These are phyloP conservation scores for Acleris holmiana DNA, from an alignment of 2,888 invertebrate species.

Conservation along the genomic window DNA sequence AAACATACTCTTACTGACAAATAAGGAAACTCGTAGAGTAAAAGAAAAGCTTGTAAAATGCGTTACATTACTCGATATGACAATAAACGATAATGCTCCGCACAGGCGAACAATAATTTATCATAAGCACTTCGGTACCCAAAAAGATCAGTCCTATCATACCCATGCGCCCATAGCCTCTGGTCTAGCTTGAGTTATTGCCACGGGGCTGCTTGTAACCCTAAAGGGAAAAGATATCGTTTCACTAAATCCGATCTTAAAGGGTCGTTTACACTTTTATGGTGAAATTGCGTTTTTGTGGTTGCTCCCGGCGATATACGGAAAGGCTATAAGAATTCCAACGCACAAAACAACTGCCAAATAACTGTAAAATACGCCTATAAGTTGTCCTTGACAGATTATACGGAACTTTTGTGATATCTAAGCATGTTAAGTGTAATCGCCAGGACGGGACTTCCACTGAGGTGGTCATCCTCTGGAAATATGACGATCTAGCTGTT, in stretches of 20 bases:
- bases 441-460: no score
- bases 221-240: constrained; percentile 38
- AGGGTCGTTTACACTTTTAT: constrained; percentile 34
- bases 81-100: constrained; percentile 7
- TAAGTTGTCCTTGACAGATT: no score
- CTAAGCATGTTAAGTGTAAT: no score
- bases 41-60: no score
- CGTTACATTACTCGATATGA: neutral
- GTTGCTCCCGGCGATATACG: constrained; percentile 9
- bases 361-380: no score
- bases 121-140: constrained; percentile 16
- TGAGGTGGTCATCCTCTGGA: no score
- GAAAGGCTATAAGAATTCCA: no score
- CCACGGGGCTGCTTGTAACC: constrained; percentile 25
- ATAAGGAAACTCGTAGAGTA: no score
- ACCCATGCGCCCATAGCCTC: constrained; percentile 8
- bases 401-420: no score
- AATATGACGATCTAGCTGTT: no score
- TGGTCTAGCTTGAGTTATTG: constrained; percentile 30
- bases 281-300: constrained; percentile 30
- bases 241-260: constrained; percentile 37
- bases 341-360: no score
- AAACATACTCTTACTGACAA: neutral
- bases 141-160: constrained; percentile 4
- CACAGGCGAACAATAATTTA: constrained; percentile 16